These are phyloP conservation scores for Gastrophryne carolinensis DNA, from an alignment of 2,797 vertebrate species.

Conservation along the genomic window DNA sequence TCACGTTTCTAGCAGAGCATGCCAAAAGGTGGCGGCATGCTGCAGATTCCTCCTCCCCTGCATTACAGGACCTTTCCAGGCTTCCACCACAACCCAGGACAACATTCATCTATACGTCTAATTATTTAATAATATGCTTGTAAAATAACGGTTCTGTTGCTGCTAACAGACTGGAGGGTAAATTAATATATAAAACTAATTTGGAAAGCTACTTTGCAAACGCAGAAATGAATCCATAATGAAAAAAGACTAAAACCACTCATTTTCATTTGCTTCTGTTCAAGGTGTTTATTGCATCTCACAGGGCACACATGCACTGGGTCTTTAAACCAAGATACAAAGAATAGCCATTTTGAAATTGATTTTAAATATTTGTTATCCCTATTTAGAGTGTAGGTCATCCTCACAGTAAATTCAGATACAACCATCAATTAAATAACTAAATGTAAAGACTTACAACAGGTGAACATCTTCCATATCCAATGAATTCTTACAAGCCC, in stretches of 20 bases:
- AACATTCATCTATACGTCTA: too few species aligned
- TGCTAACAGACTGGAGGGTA: too few species aligned
- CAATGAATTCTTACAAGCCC: slow-evolving; percentile 75
- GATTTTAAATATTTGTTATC: slow-evolving; percentile 77
- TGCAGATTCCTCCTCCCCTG: too few species aligned
- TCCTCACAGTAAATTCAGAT: slow-evolving; percentile 87
- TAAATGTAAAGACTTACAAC: slow-evolving; percentile 73
- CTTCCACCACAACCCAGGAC: too few species aligned
- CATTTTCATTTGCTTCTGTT: slow-evolving; percentile 73
- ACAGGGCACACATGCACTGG: slow-evolving; percentile 96
- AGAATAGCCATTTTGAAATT: slow-evolving; percentile 86
- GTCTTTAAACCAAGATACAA: slow-evolving; percentile 84
- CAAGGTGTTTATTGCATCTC: slow-evolving; percentile 99
- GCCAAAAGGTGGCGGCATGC: too few species aligned
- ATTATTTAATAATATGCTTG: too few species aligned
- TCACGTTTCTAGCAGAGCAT: too few species aligned
- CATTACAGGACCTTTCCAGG: too few species aligned
- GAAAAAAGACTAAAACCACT: slow-evolving; percentile 44
- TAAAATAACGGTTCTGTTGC: too few species aligned
- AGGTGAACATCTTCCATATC: slow-evolving; percentile 73
- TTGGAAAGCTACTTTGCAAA: too few species aligned
- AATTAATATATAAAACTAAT: too few species aligned
- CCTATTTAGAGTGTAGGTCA: slow-evolving; percentile 76
- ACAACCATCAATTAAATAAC: slow-evolving; percentile 84
- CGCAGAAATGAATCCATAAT: background rate